Evolutionary conservation across 1,140 invertebrate genomes (phyloP).

Genomic region (Amphibalanus amphitrite): DNA sequence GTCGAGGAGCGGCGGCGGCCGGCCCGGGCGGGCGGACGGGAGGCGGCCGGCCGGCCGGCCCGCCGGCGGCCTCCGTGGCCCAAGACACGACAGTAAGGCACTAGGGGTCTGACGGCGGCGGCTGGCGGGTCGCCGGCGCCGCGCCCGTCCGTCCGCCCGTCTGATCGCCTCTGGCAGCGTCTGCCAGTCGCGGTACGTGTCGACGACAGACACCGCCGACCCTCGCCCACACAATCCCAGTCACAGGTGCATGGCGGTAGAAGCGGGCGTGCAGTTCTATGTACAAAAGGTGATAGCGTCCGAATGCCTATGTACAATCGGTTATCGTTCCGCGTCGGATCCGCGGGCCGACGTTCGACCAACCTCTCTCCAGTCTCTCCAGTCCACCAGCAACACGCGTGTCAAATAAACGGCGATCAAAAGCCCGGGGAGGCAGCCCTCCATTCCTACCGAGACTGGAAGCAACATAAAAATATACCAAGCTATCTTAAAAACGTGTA

Average conservation of each 20-base stretch:
- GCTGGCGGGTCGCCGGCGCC: too few relatives aligned
- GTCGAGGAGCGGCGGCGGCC: too few relatives aligned
- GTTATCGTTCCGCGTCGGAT: background rate
- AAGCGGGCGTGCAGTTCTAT: background rate
- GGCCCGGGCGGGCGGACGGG: too few relatives aligned
- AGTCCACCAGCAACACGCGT: background rate
- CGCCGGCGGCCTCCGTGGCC: too few relatives aligned
- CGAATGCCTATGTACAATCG: background rate
- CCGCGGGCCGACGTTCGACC: too few relatives aligned
- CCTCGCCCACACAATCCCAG: background rate
- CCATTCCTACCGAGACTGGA: background rate
- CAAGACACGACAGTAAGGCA: constrained; percentile 1
- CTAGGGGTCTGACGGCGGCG: background rate
- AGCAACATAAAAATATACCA: constrained; percentile 1
- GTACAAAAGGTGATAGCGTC: background rate
- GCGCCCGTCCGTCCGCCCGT: background rate
- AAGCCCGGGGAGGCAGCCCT: background rate
- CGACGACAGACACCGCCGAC: background rate
- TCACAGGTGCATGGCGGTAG: background rate
- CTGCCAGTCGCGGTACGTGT: too few relatives aligned
- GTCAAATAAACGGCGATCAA: background rate
- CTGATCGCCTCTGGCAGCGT: too few relatives aligned
- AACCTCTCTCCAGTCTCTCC: background rate
- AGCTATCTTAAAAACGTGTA: constrained; percentile 2
- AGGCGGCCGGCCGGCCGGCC: too few relatives aligned